Evolutionary conservation across 1,140 invertebrate species (phyloP), one percentile per base, ranked within the genome.

Genomic region (Drosophila tropicalis): DNA sequence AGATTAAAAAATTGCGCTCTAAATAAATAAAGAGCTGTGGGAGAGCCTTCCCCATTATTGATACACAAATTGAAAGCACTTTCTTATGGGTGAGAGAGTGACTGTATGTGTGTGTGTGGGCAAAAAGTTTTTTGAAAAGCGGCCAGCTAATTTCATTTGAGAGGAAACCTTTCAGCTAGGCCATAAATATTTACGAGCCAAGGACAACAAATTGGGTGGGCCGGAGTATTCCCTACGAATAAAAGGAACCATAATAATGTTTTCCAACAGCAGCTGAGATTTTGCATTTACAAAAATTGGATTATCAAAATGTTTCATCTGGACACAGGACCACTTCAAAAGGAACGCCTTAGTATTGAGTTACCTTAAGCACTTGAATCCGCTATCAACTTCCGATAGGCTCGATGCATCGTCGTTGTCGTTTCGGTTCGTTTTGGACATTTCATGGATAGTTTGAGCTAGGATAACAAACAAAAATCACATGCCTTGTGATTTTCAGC

Each of bases 371-470:
- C 25, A 54, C 19, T 41, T 44, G 40, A 10, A 10, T 36, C 34
- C 47, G 83, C 66, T 83, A 87, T 89, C 84, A 68, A 78, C 83
- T 87, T 87, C 83, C 83, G 84, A 86, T 87, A 83, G 84, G 73
- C 73, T 29, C 29, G 22, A 25, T 25, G 19, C 19, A 2, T 22
- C 19, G 19, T 22, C 19, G 19, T 22, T 22, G 22, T 25, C 22
- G 62, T n/a, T 44, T 44, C 41, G 44, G 15, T 47, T 47, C 44
- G 44, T 51, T 12, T 22, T 55, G 77, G 84, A 87, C 77, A 89
- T 89, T 89, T 89, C 85, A 89, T 75, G 84, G 62, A 65, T 67
- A 84, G 85, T 89, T 89, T 82, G 68, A 66, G 62, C 67, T 70
- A 63, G 66, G 63, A 81, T 51, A 81, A 71, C 84, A 89, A 84